These are phyloP conservation scores for Carollia perspicillata DNA, from an alignment of 2,113 vertebrate genomes.

Conservation along the genomic window DNA sequence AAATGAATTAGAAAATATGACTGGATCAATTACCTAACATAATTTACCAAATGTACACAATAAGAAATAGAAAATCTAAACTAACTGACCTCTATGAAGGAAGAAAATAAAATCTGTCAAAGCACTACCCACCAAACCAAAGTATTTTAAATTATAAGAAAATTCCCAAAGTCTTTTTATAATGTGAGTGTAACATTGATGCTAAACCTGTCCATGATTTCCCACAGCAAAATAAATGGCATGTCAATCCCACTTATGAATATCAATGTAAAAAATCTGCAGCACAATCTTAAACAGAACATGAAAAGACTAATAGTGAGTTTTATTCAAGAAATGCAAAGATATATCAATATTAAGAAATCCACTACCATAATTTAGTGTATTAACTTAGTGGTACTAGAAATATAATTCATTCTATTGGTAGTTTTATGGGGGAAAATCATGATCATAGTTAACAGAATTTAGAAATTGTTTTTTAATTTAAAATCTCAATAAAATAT, in stretches of 20 bases:
- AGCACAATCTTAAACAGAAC: not conserved
- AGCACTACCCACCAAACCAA: too few relatives aligned
- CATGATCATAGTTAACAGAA: not conserved
- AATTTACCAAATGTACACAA: not conserved
- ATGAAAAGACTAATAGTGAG: not conserved
- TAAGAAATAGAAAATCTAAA: not conserved
- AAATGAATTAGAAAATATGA: conserved; percentile 9
- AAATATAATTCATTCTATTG: not conserved
- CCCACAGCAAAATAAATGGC: not conserved
- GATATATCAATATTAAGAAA: not conserved
- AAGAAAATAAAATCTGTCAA: not conserved
- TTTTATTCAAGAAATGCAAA: not conserved
- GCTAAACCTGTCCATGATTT: not conserved
- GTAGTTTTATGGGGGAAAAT: not conserved
- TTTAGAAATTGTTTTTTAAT: not conserved
- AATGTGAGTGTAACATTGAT: not conserved
- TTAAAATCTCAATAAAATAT: conserved; percentile 5
- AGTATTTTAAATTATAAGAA: not conserved
- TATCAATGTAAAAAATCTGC: not conserved
- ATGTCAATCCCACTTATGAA: not conserved
- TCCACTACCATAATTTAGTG: not conserved
- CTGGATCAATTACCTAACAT: not conserved
- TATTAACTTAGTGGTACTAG: not conserved
- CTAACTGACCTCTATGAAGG: not conserved
- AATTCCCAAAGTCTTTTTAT: not conserved